A percentile compares a stretch with the other conserved stretches of the same genome.
phyloP scores from a whole-genome alignment of 2,113 vertebrate genomes.

The Otolemur garnettii region DNA sequence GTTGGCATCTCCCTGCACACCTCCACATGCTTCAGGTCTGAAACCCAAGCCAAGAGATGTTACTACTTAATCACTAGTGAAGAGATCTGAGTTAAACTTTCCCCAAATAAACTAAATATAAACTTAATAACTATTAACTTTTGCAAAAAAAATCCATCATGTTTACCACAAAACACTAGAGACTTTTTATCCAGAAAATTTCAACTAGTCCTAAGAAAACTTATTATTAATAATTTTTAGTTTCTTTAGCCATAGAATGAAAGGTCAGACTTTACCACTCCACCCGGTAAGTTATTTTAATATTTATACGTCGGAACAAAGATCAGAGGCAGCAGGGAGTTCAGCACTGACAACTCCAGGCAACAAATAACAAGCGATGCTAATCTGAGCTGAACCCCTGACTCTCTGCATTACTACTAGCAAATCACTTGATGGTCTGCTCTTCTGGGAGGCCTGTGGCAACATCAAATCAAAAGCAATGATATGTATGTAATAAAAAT shows the following conservation, averaged over 20 bases:
- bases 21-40: not conserved
- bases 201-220: not conserved
- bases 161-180: not conserved
- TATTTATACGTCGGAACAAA: not conserved
- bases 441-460: not conserved
- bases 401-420: conserved; percentile 21
- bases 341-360: not conserved
- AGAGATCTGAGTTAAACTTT: conserved; percentile 27
- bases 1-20: not conserved
- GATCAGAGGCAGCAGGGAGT: not conserved
- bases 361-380: not conserved
- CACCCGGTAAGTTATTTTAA: not conserved
- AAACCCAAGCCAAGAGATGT: not conserved
- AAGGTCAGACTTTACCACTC: not conserved
- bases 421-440: not conserved
- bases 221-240: not conserved
- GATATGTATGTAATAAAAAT: not conserved
- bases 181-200: not conserved
- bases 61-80: not conserved
- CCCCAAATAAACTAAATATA: not conserved
- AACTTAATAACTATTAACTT: not conserved
- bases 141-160: not conserved
- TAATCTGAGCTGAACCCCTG: conserved; percentile 60
- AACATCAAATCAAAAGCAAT: not conserved
- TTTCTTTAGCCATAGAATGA: not conserved